These are phyloP conservation scores for Acrossocheilus fasciatus DNA, from an alignment of 2,797 vertebrate genomes.

Conservation along the genomic window DNA sequence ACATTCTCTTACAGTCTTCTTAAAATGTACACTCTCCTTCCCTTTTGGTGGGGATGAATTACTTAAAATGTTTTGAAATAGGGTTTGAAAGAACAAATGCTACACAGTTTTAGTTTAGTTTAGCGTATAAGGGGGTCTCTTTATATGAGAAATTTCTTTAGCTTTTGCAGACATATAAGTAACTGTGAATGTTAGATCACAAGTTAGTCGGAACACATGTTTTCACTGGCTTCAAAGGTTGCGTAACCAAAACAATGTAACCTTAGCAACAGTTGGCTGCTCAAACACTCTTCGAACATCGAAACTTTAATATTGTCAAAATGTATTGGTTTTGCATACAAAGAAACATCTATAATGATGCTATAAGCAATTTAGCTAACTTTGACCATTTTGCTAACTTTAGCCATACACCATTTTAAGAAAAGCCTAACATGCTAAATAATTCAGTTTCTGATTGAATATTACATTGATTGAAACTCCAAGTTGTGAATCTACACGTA, in stretches of 20 bases:
- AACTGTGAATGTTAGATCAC: neutral
- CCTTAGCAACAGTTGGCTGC: neutral
- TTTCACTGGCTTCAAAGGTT: slow-evolving; percentile 1
- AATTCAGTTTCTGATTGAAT: neutral
- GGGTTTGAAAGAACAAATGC: neutral
- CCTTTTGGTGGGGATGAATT: neutral
- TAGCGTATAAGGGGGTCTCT: neutral
- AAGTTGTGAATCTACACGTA: neutral
- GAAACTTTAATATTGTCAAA: neutral
- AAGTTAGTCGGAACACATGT: neutral
- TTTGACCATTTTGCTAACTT: neutral
- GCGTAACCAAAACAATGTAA: neutral
- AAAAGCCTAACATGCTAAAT: neutral
- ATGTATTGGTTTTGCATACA: neutral
- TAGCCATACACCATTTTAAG: neutral
- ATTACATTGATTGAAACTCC: neutral
- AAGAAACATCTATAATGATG: too few species aligned
- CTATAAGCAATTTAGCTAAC: neutral
- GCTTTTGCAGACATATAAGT: neutral
- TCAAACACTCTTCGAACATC: neutral
- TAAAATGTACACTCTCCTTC: neutral
- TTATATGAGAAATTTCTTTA: neutral
- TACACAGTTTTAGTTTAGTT: neutral
- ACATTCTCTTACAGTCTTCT: slow-evolving; percentile 5
- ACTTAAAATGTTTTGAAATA: neutral